Base-by-base conservation (phyloP, 2,888 invertebrate genomes). In the Omphaloscelis lunosa region DNA sequence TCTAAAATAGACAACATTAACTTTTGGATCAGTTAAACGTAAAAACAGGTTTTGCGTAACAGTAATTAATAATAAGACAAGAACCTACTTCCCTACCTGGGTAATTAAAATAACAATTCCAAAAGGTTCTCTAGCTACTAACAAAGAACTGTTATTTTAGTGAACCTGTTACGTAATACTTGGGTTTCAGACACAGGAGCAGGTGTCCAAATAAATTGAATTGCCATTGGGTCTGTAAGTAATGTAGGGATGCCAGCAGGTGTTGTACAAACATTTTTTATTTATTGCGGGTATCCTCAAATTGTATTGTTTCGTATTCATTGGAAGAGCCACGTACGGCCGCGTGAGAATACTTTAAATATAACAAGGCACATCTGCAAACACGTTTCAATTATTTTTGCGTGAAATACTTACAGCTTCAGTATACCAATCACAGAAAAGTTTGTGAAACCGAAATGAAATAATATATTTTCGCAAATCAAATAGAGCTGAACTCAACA, bases 191-290 rank as follows among this genome's bases (percentile, higher is more conserved):
- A 63, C 71, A 72, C 58, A 63, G 81, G 72, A 79, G 81, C 92
- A 92, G 92, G 89, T 92, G 90, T 81, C 75, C 83, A 83, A 87
- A 85, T 85, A 90, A 91, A 92, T 90, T 90, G 88, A 89, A 90
- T 89, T 88, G 82, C 84, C 89, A 88, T 90, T 88, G 83, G 77
- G 77, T 72, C 71, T 81, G 80, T 83, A 84, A 65, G 79, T 72
- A 79, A 75, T 65, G 72, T 83, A 61, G 68, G 72, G 66, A 73
- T 73, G 82, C 72, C 75, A 70, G 76, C 90, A 89, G 91, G 89
- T 90, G 90, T 72, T 75, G 75, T 68, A 48, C 72, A 29, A 62
- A 74, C 77, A 80, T 80, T 75, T 75, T 83, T 82, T 83, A 80
- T 88, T 79, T 87, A 82, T 62, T 63, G 48, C 67, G 72, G 71